Conservation (phyloP, 2,888 invertebrate genomes). For the Allolobophora icterica region DNA sequence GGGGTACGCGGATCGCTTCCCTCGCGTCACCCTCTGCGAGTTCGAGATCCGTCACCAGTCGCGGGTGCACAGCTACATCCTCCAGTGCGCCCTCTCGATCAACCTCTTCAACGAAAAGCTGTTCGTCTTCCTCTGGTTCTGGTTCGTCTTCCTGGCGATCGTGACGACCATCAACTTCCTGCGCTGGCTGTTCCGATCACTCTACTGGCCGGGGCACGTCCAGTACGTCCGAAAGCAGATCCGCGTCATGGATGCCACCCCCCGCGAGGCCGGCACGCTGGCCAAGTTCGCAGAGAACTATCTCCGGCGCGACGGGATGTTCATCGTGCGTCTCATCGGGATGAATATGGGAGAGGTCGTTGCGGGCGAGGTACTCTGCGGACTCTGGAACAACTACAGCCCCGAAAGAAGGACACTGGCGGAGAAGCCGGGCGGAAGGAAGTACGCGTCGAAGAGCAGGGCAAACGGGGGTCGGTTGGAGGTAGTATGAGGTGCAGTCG, state of each 20-base stretch:
- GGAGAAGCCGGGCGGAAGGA: conserved; percentile 48
- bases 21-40: conserved; percentile 65
- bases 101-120: conserved; percentile 57
- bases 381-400: conserved; percentile 55
- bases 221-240: conserved; percentile 51
- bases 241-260: conserved; percentile 51
- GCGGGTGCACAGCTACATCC: conserved; percentile 52
- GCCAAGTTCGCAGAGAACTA: conserved; percentile 55
- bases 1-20: conserved; percentile 62
- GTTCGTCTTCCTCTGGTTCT: conserved; percentile 56
- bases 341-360: conserved; percentile 54
- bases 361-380: conserved; percentile 53
- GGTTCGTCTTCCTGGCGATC: conserved; percentile 52
- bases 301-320: conserved; percentile 52
- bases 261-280: conserved; percentile 50
- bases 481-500: not conserved
- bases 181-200: conserved; percentile 52
- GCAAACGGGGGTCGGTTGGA: conserved; percentile 14
- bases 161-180: conserved; percentile 50
- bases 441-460: conserved; percentile 26
- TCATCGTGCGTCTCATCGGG: conserved; percentile 52
- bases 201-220: conserved; percentile 53
- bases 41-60: conserved; percentile 60
- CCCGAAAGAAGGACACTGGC: conserved; percentile 51
- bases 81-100: conserved; percentile 54